Percentiles rank a stretch among this genome's conserved stretches.
These are phyloP conservation scores for Vidua macroura DNA, from an alignment of 2,113 vertebrate genomes.

Conservation along the genomic window DNA sequence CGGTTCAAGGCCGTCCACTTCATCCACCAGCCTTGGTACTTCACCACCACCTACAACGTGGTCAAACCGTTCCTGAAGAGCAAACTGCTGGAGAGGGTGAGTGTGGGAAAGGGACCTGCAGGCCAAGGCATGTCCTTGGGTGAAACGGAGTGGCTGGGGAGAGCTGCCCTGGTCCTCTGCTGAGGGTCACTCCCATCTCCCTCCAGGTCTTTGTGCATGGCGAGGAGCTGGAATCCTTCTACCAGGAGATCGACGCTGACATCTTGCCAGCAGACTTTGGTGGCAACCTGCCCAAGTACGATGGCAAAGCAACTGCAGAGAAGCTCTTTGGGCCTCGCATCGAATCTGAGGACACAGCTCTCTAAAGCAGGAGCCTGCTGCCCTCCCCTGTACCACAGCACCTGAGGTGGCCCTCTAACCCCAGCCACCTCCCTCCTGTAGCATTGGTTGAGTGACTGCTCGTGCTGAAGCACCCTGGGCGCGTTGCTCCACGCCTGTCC, in stretches of 20 bases:
- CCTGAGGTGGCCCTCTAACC: neutral
- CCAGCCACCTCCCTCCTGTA: neutral
- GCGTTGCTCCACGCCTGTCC: rapidly evolving
- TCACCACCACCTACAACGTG: slow-evolving; percentile 96
- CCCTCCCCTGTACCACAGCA: neutral
- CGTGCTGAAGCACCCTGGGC: rapidly evolving
- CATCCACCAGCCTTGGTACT: slow-evolving; percentile 98
- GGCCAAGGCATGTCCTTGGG: neutral
- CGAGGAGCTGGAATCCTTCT: slow-evolving; percentile 87
- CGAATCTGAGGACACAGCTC: slow-evolving; percentile 85
- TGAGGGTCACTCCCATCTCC: neutral
- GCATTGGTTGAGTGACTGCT: neutral
- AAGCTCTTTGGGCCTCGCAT: slow-evolving; percentile 83
- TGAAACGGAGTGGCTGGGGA: rapidly evolving
- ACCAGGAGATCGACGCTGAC: slow-evolving; percentile 84
- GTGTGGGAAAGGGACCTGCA: neutral
- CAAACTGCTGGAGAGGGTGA: slow-evolving; percentile 94
- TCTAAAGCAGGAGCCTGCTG: slow-evolving; percentile 63
- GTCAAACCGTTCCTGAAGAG: slow-evolving; percentile 96
- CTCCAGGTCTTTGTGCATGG: slow-evolving; percentile 90
- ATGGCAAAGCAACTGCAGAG: slow-evolving; percentile 80
- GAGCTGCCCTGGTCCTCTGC: neutral
- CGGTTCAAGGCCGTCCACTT: slow-evolving; percentile 97
- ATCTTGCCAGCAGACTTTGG: slow-evolving; percentile 90
- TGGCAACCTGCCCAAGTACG: slow-evolving; percentile 82